A percentile compares a stretch with the other conserved stretches of the same genome.
These are phyloP conservation scores for Apis florea DNA, from an alignment of 1,140 invertebrate species.

Conservation along the genomic window DNA sequence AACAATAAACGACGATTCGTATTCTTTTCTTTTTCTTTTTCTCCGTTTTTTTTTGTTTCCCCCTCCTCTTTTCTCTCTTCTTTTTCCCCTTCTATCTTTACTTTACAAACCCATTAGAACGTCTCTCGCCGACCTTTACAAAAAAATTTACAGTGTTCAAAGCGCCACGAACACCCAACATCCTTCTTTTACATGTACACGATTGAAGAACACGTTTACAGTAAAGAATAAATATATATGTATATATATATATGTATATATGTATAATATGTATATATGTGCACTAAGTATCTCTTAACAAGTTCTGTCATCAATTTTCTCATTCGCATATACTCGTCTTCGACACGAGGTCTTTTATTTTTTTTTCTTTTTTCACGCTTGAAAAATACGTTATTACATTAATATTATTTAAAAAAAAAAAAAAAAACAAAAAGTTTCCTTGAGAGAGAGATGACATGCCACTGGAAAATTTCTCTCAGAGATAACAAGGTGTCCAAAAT, in stretches of 20 bases:
- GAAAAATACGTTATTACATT: too few relatives aligned
- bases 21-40: neutral
- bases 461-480: too few relatives aligned
- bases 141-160: neutral
- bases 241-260: neutral
- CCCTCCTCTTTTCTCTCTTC: neutral
- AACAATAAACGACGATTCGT: neutral
- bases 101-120: neutral
- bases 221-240: conserved; percentile 35
- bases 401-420: too few relatives aligned
- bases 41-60: neutral
- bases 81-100: neutral
- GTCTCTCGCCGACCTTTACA: neutral
- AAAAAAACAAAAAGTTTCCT: too few relatives aligned
- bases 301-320: conserved; percentile 15
- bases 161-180: neutral
- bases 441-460: too few relatives aligned
- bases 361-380: neutral
- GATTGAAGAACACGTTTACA: conserved; percentile 18
- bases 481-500: too few relatives aligned
- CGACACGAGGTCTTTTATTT: neutral
- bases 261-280: neutral
- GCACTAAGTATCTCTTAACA: conserved; percentile 22
- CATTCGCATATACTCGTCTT: too few relatives aligned
- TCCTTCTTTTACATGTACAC: conserved; percentile 2